Conservation (phyloP, 2,888 invertebrate genomes). For the Eurois occulta region DNA sequence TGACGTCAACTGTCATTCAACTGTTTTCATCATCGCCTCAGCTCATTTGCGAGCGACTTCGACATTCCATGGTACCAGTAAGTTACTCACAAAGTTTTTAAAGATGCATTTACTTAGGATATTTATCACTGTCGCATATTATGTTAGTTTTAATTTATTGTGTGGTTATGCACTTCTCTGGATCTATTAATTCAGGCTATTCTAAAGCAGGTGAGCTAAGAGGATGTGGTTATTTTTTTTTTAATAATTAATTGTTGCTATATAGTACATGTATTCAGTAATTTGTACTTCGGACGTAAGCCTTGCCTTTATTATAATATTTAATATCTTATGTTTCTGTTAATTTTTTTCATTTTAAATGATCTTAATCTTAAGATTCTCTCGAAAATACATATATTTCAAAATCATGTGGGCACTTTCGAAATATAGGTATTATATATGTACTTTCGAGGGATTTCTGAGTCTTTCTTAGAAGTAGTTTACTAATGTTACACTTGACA, state of each 20-base stretch:
- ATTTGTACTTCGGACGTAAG: background rate
- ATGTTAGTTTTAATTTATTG: background rate
- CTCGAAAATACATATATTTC: no score
- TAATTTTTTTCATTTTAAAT: background rate
- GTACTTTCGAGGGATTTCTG: background rate
- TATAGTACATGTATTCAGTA: no score
- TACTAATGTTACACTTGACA: background rate
- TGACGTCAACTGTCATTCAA: constrained; percentile 52
- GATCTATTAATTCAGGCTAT: background rate
- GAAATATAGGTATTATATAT: background rate
- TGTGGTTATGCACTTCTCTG: background rate
- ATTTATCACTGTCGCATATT: constrained; percentile 17
- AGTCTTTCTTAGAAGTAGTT: background rate
- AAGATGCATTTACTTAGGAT: background rate
- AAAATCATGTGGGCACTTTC: background rate
- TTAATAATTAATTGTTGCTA: no score
- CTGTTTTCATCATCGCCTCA: constrained; percentile 34
- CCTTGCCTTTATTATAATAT: background rate
- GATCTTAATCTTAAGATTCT: background rate
- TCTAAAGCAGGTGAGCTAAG: no score
- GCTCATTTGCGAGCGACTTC: constrained; percentile 31
- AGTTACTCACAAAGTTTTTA: constrained; percentile 20
- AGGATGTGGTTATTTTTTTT: background rate
- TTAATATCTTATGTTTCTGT: background rate
- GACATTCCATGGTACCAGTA: constrained; percentile 49